A percentile compares a stretch with the other conserved stretches of the same genome.
Conservation (phyloP, 2,888 invertebrate species). For the Agrotis ipsilon region DNA sequence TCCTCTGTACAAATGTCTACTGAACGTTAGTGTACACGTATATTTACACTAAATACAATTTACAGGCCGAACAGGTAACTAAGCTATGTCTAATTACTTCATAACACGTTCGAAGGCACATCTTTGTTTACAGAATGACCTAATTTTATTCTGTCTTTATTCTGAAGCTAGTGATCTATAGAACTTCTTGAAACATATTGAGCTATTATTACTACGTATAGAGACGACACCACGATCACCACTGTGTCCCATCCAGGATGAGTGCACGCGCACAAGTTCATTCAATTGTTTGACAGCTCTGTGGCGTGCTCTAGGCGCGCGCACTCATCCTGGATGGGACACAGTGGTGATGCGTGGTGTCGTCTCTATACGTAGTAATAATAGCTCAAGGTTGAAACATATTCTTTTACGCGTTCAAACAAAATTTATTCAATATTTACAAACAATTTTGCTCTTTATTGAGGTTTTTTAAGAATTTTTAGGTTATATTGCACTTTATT, state of each 20-base stretch:
- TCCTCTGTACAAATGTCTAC: slow-evolving; percentile 54
- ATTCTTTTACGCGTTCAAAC: slow-evolving; percentile 54
- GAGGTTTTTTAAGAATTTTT: slow-evolving; percentile 7
- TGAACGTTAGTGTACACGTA: slow-evolving; percentile 61
- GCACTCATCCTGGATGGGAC: too few relatives aligned
- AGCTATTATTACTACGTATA: too few relatives aligned
- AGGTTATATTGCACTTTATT: slow-evolving; percentile 11
- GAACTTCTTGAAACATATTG: slow-evolving; percentile 54
- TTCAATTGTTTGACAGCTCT: too few relatives aligned
- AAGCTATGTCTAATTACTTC: slow-evolving; percentile 81
- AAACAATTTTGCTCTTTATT: slow-evolving; percentile 19
- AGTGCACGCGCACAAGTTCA: too few relatives aligned
- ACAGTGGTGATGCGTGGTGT: too few relatives aligned
- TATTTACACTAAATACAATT: slow-evolving; percentile 77
- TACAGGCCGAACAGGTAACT: slow-evolving; percentile 82
- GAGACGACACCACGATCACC: too few relatives aligned
- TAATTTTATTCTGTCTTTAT: slow-evolving; percentile 71
- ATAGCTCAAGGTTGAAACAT: too few relatives aligned
- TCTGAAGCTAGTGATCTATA: slow-evolving; percentile 59
- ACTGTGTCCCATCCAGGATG: too few relatives aligned
- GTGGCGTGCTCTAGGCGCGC: too few relatives aligned
- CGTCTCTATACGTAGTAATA: too few relatives aligned
- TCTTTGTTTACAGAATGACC: slow-evolving; percentile 85
- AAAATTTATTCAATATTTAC: slow-evolving; percentile 41
- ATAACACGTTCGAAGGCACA: slow-evolving; percentile 89